Conservation (phyloP, 1,140 invertebrate genomes). For the Laupala kohalensis region DNA sequence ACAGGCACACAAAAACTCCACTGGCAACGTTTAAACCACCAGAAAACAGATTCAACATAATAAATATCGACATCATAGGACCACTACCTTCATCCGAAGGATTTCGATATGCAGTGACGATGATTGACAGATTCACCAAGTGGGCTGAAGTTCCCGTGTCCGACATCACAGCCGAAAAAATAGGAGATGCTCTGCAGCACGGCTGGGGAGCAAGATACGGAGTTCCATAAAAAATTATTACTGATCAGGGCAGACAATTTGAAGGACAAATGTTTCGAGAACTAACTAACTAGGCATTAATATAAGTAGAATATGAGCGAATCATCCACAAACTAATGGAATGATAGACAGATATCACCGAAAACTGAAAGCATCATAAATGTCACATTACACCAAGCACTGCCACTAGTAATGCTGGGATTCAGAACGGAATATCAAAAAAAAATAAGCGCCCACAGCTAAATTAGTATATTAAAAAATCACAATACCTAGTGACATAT, state of each 20-base stretch:
- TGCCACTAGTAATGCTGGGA: no score
- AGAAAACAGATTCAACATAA: conserved; percentile 18
- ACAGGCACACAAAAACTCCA: no score
- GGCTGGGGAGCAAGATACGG: conserved; percentile 28
- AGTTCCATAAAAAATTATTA: conserved; percentile 24
- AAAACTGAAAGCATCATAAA: no score
- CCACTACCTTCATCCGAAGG: conserved; percentile 19
- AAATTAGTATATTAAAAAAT: no score
- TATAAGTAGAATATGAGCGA: no score
- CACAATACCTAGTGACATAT: no score
- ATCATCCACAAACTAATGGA: no score
- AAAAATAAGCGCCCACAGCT: no score
- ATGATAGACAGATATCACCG: no score
- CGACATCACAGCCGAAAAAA: conserved; percentile 22
- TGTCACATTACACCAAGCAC: no score
- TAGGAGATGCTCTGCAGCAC: conserved; percentile 20
- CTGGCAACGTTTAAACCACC: conserved; percentile 18
- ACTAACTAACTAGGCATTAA: not conserved
- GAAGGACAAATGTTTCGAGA: conserved; percentile 19
- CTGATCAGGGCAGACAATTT: conserved; percentile 30
- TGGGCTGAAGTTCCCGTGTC: conserved; percentile 24
- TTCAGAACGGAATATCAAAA: no score
- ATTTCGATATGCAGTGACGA: conserved; percentile 21
- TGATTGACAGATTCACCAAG: conserved; percentile 23
- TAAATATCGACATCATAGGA: conserved; percentile 27